Percentiles rank a stretch among this genome's conserved stretches.
These are phyloP conservation scores for Trialeurodes vaporariorum DNA, from an alignment of 1,140 invertebrate genomes.

Conservation along the genomic window DNA sequence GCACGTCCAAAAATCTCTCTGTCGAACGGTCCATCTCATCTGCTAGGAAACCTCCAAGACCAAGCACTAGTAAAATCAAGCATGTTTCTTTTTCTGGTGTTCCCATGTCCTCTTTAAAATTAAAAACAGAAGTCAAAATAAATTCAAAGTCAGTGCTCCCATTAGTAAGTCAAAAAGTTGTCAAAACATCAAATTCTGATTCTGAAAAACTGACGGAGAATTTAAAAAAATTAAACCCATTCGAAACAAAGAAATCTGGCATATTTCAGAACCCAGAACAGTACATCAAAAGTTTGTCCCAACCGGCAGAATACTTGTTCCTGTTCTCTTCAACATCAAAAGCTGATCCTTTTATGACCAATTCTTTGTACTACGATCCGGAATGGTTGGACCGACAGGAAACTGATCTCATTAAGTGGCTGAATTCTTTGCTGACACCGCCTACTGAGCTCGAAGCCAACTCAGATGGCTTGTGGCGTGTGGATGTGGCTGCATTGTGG, in stretches of 20 bases:
- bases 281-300: background rate
- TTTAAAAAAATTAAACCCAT: background rate
- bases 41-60: background rate
- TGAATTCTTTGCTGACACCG: conserved; percentile 75
- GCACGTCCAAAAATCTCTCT: background rate
- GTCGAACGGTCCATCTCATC: background rate
- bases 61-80: too few relatives aligned
- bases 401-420: conserved; percentile 70
- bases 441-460: conserved; percentile 46
- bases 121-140: background rate
- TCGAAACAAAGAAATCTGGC: background rate
- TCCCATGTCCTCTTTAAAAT: background rate
- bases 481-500: conserved; percentile 62
- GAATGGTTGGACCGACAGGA: conserved; percentile 66
- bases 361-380: conserved; percentile 15
- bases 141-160: background rate
- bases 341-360: background rate
- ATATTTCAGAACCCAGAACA: background rate
- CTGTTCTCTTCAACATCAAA: background rate
- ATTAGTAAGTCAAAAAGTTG: background rate
- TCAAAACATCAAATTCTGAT: background rate
- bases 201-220: background rate
- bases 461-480: conserved; percentile 30
- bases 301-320: background rate
- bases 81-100: too few relatives aligned